Evolutionary conservation across 30 jellyfish, hydroid and myxozoan genomes (phyloP), one percentile per base, ranked within the genome.

Genomic region (Hydra vulgaris): DNA sequence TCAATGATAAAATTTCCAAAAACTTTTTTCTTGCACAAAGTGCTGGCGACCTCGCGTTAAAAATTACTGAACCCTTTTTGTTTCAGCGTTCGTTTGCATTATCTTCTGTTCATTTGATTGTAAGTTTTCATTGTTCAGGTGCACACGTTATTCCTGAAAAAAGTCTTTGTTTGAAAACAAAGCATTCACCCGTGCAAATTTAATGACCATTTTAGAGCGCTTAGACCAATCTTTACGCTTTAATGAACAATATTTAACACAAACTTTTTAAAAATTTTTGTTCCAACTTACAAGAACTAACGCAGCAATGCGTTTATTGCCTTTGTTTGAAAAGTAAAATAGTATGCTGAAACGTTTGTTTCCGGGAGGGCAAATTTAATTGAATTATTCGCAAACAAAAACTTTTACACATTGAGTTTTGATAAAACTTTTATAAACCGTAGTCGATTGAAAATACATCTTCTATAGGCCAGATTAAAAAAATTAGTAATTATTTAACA

Each of bases 101-200:
- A 20, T 68, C 27, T 20, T 1, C 25, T 20, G 27, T 68, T 68
- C 75, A 68, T 68, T 68, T 68, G 26, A n/a, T 68, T n/a, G 25
- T 68, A 68, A 68, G 75, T 68, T 68, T 68, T 16, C 8, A 68
- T 68, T 68, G 75, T 68, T 68, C 27, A 3, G 16, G 75, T 68
- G 75, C 75, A 68, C 61, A 40, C 5, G 61, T 40, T 40, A 40
- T 12, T 3, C 12, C 12, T 12, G 8, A 12, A 5, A 40, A 40
- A 40, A 12, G 61, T 16, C 27, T 68, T 68, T 68, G 75, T 68
- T 68, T 23, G 75, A 20, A 68, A 68, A 68, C 75, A 68, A 68
- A n/a, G 25, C 75, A 68, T 23, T 68, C 75, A 68, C 75, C 75
- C 75, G 75, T 68, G 75, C 75, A 68, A 23, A 68, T n/a, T 23